Evolutionary conservation across 1,140 invertebrate genomes (phyloP).

Genomic region (Zaprionus taronus): DNA sequence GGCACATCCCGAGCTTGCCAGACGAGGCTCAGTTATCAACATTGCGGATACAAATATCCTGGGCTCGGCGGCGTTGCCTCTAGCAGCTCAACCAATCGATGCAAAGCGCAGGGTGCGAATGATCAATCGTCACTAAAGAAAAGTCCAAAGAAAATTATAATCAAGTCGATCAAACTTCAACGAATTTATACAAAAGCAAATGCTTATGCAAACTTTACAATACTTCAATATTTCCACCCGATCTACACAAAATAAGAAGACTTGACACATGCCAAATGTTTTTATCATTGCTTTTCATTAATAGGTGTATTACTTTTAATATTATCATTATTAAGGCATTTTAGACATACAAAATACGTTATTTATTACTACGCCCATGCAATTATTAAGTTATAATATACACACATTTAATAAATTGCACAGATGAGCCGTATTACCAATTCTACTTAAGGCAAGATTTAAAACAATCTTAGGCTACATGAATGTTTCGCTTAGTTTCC

Average conservation of each 20-base stretch:
- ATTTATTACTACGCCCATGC: conserved; percentile 48
- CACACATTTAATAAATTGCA: conserved; percentile 58
- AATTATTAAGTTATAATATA: conserved; percentile 55
- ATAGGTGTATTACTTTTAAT: conserved; percentile 34
- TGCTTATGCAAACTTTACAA: background rate
- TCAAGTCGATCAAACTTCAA: conserved; percentile 46
- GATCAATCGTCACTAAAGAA: conserved; percentile 76
- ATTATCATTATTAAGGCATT: conserved; percentile 50
- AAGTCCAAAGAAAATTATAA: conserved; percentile 1
- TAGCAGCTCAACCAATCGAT: conserved; percentile 22
- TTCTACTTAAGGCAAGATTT: conserved; percentile 78
- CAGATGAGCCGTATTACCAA: conserved; percentile 57
- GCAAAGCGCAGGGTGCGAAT: conserved; percentile 74
- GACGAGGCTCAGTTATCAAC: conserved; percentile 64
- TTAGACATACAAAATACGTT: conserved; percentile 49
- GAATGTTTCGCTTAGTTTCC: conserved; percentile 52
- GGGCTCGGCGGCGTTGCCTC: conserved; percentile 1
- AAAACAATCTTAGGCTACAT: conserved; percentile 78
- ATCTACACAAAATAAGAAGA: conserved; percentile 2
- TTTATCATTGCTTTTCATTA: conserved; percentile 50
- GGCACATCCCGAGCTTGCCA: conserved; percentile 34
- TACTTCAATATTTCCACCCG: conserved; percentile 6
- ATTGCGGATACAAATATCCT: conserved; percentile 32
- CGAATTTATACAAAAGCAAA: conserved; percentile 45
- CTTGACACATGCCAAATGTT: conserved; percentile 22